Percentiles rank a stretch among this genome's conserved stretches.
phyloP scores from a whole-genome alignment of 2,888 invertebrate genomes.

The Drosophila hamatofila region DNA sequence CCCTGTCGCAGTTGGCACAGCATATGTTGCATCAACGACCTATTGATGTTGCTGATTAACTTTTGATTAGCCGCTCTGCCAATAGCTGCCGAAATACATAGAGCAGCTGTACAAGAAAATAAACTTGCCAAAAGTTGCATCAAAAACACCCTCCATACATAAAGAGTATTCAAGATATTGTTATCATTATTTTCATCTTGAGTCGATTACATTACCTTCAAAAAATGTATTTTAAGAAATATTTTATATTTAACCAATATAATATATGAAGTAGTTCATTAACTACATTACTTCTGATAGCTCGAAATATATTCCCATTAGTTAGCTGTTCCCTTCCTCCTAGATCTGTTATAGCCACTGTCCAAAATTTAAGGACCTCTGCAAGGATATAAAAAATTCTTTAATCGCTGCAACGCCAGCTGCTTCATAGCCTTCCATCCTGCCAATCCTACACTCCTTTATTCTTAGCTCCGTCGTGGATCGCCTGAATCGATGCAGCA shows the following conservation, averaged over 20 bases:
- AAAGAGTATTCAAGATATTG: background rate
- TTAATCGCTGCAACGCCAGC: constrained; percentile 34
- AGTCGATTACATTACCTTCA: too few relatives aligned
- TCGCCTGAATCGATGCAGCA: constrained; percentile 23
- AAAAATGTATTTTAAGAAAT: background rate
- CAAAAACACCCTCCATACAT: background rate
- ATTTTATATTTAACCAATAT: background rate
- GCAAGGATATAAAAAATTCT: constrained; percentile 13
- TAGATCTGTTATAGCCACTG: background rate
- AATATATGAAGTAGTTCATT: background rate
- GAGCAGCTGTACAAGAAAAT: background rate
- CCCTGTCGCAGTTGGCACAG: constrained; percentile 31
- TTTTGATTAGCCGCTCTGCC: constrained; percentile 66
- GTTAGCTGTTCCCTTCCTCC: too few relatives aligned
- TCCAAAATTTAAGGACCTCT: background rate
- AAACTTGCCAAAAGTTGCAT: background rate
- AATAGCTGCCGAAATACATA: background rate
- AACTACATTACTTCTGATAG: background rate
- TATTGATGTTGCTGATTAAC: constrained; percentile 75
- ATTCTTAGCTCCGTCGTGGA: background rate
- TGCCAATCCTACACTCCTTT: background rate
- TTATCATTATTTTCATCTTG: background rate
- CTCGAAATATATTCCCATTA: background rate
- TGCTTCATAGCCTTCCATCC: constrained; percentile 17
- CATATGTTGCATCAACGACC: constrained; percentile 52